Evolutionary conservation across 2,888 invertebrate species (phyloP).

Genomic region (Branchipolynoe longqiensis): DNA sequence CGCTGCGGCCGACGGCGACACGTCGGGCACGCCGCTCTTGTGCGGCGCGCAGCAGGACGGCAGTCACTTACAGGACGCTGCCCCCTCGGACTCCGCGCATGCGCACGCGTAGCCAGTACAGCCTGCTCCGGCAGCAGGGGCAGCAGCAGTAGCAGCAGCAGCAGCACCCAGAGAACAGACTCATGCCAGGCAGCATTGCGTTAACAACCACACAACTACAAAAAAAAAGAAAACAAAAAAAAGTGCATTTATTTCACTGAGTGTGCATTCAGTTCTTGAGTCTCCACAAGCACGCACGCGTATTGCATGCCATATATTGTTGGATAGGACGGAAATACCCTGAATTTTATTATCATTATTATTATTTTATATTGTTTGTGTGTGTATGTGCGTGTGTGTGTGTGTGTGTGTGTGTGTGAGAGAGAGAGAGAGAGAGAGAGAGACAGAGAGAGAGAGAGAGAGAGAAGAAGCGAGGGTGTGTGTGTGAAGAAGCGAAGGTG

Average conservation of each 20-base stretch:
- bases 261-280: constrained; percentile 59
- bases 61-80: constrained; percentile 8
- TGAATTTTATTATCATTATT: not conserved
- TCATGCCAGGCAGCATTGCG: constrained; percentile 55
- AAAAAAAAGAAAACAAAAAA: no score
- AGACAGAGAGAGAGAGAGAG: no score
- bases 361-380: not conserved
- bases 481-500: no score
- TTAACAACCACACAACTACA: constrained; percentile 51
- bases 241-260: constrained; percentile 55
- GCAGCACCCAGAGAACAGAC: constrained; percentile 37
- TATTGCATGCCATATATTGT: constrained; percentile 43
- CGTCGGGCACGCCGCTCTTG: constrained; percentile 29
- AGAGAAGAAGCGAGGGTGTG: no score
- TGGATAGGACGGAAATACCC: not conserved
- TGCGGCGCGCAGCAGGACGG: not conserved
- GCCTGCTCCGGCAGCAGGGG: not conserved
- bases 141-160: constrained; percentile 36
- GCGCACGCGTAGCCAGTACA: constrained; percentile 14
- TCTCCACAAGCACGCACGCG: constrained; percentile 23
- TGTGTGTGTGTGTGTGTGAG: no score
- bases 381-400: no score
- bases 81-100: not conserved
- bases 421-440: no score
- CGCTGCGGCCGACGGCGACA: constrained; percentile 17